These are phyloP conservation scores for Poeciliopsis retropinna DNA, from an alignment of 2,113 vertebrate genomes.

Conservation along the genomic window DNA sequence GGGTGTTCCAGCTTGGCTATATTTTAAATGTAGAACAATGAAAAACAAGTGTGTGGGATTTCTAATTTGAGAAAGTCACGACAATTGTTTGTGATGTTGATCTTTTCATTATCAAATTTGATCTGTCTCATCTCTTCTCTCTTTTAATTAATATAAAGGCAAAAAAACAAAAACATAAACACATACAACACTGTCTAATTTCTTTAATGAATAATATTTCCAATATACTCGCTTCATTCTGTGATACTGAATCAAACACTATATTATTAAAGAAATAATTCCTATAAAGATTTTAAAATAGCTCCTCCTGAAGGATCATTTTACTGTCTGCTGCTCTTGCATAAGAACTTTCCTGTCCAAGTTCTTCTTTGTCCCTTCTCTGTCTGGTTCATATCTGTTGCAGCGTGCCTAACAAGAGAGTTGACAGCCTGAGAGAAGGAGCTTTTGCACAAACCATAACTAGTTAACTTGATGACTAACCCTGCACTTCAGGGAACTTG, in stretches of 20 bases:
- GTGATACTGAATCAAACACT: neutral
- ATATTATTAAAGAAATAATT: neutral
- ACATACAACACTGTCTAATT: no score
- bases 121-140: no score
- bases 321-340: constrained; percentile 12
- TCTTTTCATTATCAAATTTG: no score
- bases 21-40: no score
- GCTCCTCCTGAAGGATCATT: constrained; percentile 5
- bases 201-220: no score
- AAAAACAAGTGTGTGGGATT: no score
- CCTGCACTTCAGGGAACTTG: constrained; percentile 26
- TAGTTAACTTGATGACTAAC: constrained; percentile 9
- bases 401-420: constrained; percentile 14
- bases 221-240: neutral
- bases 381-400: neutral
- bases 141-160: no score
- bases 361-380: neutral
- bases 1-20: no score
- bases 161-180: no score
- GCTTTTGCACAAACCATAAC: constrained; percentile 5
- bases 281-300: neutral
- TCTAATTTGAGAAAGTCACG: no score
- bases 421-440: constrained; percentile 18
- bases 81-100: no score
- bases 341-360: constrained; percentile 13